A percentile compares a stretch with the other conserved stretches of the same genome.
phyloP scores from a whole-genome alignment of 2,113 vertebrate species.

The Zosterops hypoxanthus region DNA sequence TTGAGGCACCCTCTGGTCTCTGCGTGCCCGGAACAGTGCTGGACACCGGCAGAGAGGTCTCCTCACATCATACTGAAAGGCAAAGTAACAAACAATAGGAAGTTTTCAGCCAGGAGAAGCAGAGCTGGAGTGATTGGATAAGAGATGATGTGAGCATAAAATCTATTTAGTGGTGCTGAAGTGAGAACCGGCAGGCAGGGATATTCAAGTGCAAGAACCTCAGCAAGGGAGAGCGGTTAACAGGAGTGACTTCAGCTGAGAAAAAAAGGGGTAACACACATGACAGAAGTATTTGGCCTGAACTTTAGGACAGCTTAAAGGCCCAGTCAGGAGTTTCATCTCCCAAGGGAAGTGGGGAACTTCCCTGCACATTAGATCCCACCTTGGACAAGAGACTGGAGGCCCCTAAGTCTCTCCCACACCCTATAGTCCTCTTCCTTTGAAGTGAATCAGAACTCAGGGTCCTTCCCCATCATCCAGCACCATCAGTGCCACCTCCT shows the following conservation, averaged over 20 bases:
- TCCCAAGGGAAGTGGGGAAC: background rate
- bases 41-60: background rate
- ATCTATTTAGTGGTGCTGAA: background rate
- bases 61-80: background rate
- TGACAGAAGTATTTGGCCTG: background rate
- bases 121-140: background rate
- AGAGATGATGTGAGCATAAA: background rate
- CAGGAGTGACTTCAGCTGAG: background rate
- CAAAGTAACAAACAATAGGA: background rate
- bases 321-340: background rate
- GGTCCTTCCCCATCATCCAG: background rate
- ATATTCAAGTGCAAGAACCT: background rate
- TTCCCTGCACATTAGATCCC: background rate
- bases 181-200: background rate
- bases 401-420: background rate
- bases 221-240: background rate
- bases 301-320: background rate
- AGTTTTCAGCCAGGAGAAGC: background rate
- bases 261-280: background rate
- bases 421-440: background rate
- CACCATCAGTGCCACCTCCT: background rate
- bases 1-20: background rate
- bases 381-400: background rate
- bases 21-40: background rate
- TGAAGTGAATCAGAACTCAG: background rate